Base-by-base conservation (phyloP, 1,140 invertebrate genomes). In the Drosophila nikananu region DNA sequence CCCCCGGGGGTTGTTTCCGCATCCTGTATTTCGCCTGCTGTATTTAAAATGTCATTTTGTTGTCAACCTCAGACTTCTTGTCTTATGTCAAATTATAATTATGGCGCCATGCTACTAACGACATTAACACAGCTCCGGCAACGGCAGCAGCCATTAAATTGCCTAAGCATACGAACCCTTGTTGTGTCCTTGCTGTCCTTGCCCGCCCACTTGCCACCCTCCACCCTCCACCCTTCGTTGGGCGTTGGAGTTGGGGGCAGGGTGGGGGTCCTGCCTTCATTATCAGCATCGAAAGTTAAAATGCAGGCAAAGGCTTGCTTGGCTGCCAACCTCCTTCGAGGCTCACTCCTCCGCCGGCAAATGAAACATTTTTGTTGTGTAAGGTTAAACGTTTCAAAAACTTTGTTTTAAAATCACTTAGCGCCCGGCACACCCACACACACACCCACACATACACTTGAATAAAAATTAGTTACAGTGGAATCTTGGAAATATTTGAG, bases 41-140 rank as follows among this genome's bases (percentile, higher is more conserved):
- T 86, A 86, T 92, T 91, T 90, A 92, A 91, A 92, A 90, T 91
- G 89, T 91, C 90, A 91, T 91, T 91, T 89, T 91, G 90, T 89
- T 91, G 90, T 91, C 90, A 91, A 89, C 90, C 90, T 91, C 90
- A 91, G 90, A 91, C 90, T 91, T 91, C 90, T 92, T 91, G 90
- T 91, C 83, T 91, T 92, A 83, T 81, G 90, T 91, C 90, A 91
- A 91, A 91, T 91, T 91, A 91, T 91, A 91, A 91, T 91, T 90
- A 90, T 90, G 86, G 86, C 86, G 86, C 86, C 87, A 91, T 91
- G 83, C 83, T 87, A 91, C 86, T 91, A 91, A 91, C 83, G 89
- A 91, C 86, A 87, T 86, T 87, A 91, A 80, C 80, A 74, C 79
- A 41, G 68, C 68, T 51, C 67, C 54, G 60, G 57, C 30, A 10